Conservation (phyloP, 2,888 invertebrate genomes). For the Caradrina kadenii region DNA sequence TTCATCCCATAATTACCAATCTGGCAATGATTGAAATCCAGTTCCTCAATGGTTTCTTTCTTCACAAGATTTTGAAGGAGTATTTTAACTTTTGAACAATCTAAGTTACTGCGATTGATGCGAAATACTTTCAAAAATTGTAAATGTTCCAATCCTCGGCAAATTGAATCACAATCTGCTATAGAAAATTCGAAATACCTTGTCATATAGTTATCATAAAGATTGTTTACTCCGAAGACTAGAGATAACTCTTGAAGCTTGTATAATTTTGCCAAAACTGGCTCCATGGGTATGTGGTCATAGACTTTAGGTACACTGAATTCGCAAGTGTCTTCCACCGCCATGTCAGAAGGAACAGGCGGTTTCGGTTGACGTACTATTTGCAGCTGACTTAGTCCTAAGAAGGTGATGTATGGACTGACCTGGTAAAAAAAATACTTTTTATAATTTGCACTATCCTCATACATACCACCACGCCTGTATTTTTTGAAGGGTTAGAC, state of each 20-base stretch:
- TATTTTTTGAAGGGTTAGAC: too few relatives aligned
- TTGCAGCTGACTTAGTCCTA: slow-evolving; percentile 89
- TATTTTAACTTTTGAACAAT: slow-evolving; percentile 90
- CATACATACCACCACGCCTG: too few relatives aligned
- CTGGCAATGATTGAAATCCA: slow-evolving; percentile 92
- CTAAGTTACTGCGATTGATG: slow-evolving; percentile 91
- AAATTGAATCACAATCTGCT: slow-evolving; percentile 90
- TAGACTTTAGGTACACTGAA: slow-evolving; percentile 82
- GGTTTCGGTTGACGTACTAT: slow-evolving; percentile 88
- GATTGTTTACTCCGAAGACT: slow-evolving; percentile 84
- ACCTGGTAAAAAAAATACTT: slow-evolving; percentile 70
- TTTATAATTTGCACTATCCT: not conserved
- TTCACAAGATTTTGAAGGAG: slow-evolving; percentile 89
- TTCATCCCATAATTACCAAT: slow-evolving; percentile 92
- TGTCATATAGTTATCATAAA: slow-evolving; percentile 89
- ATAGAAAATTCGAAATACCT: slow-evolving; percentile 91
- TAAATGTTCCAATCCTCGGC: slow-evolving; percentile 86
- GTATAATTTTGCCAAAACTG: slow-evolving; percentile 87
- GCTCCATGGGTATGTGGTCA: slow-evolving; percentile 91
- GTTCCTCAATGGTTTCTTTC: slow-evolving; percentile 88
- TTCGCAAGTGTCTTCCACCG: slow-evolving; percentile 81
- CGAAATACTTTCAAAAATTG: slow-evolving; percentile 87
- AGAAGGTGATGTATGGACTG: slow-evolving; percentile 87
- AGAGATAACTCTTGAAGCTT: slow-evolving; percentile 88
- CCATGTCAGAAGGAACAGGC: slow-evolving; percentile 71